phyloP scores from a whole-genome alignment of 2,888 invertebrate genomes.

The Globia sparganii region DNA sequence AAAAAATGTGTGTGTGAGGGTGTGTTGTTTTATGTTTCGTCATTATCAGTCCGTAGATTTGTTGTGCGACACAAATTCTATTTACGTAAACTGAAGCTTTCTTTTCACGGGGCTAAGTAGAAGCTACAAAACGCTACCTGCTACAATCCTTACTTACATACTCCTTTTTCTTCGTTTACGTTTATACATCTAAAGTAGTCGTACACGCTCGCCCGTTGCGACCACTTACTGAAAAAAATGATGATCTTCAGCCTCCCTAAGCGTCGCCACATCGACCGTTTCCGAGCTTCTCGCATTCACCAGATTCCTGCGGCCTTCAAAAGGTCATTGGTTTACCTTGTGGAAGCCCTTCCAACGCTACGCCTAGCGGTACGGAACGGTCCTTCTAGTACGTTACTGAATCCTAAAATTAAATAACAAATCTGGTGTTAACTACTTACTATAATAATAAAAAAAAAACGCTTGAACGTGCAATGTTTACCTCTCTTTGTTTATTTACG shows the following conservation, averaged over 20 bases:
- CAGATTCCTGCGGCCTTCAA: neutral
- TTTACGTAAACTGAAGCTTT: neutral
- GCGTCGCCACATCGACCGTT: neutral
- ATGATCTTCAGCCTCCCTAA: neutral
- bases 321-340: neutral
- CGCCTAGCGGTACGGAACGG: neutral
- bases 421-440: slow-evolving; percentile 4
- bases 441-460: slow-evolving; percentile 8
- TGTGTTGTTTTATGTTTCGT: too few relatives aligned
- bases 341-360: neutral
- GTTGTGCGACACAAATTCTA: neutral
- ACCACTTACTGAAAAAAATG: too few relatives aligned
- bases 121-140: neutral
- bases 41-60: neutral
- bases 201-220: too few relatives aligned
- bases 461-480: slow-evolving; percentile 25
- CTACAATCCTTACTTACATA: neutral
- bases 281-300: neutral
- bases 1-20: too few relatives aligned
- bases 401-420: slow-evolving; percentile 21
- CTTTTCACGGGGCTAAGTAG: neutral
- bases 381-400: neutral
- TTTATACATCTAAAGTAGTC: neutral
- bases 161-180: neutral
- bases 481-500: slow-evolving; percentile 33